Conservation (phyloP, 92 coral and sea anemone genomes). For the Isaurus tuberculatus region DNA sequence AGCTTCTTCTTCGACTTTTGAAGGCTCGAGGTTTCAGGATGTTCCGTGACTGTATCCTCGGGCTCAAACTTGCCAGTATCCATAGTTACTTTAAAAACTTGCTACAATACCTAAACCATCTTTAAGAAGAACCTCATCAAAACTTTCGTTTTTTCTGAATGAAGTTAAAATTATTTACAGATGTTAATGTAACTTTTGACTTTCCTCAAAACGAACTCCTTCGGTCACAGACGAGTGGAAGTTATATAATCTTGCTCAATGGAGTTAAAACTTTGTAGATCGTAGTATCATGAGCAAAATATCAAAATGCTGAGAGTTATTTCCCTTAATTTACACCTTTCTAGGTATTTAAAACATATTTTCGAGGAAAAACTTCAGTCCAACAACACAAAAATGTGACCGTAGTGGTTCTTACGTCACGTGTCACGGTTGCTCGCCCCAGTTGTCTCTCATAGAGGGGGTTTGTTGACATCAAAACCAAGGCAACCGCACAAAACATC, state of each 20-base stretch:
- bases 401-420: conserved; percentile 29
- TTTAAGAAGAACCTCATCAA: background rate
- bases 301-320: background rate
- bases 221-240: background rate
- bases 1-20: conserved; percentile 8
- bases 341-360: conserved; percentile 18
- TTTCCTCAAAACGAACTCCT: background rate
- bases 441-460: background rate
- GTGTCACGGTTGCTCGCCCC: conserved; percentile 28
- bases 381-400: conserved; percentile 51
- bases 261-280: background rate
- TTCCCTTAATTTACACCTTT: background rate
- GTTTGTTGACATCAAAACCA: conserved; percentile 35
- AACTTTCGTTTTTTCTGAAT: background rate
- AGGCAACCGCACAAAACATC: conserved; percentile 38
- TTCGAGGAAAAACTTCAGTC: background rate
- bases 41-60: background rate
- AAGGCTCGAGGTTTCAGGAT: background rate
- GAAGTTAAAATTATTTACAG: no score
- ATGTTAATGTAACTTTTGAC: background rate
- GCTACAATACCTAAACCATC: background rate
- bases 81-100: background rate
- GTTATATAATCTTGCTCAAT: no score
- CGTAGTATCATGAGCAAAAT: background rate
- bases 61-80: background rate